phyloP scores from a whole-genome alignment of 2,797 vertebrate genomes.

The Danio jaintianensis region DNA sequence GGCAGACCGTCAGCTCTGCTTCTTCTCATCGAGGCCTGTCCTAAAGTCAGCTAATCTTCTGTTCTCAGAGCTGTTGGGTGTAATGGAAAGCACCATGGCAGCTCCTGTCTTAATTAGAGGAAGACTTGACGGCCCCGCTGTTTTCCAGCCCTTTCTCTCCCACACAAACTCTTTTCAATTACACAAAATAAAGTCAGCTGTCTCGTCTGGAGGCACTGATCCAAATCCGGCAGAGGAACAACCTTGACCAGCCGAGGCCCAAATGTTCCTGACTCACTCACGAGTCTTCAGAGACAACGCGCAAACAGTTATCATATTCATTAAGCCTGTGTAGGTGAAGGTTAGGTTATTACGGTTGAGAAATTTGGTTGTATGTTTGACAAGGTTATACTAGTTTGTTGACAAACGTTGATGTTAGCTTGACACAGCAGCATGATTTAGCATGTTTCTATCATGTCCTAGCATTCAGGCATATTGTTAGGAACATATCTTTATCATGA shows the following conservation, averaged over 20 bases:
- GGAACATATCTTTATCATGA: too few relatives aligned
- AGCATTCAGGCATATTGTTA: too few relatives aligned
- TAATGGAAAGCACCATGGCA: conserved; percentile 47
- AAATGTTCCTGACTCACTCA: conserved; percentile 34
- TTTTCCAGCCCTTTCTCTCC: conserved; percentile 46
- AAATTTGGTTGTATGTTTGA: conserved; percentile 21
- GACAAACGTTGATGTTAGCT: too few relatives aligned
- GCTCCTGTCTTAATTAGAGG: conserved; percentile 61
- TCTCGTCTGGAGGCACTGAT: conserved; percentile 45
- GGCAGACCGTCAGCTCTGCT: neutral
- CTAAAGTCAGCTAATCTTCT: conserved; percentile 44
- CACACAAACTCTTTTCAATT: conserved; percentile 57
- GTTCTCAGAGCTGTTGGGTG: conserved; percentile 27
- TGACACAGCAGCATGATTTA: too few relatives aligned
- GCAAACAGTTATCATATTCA: conserved; percentile 35
- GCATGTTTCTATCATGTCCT: too few relatives aligned
- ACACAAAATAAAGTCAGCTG: conserved; percentile 44
- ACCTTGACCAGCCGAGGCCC: conserved; percentile 50
- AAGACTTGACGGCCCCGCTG: conserved; percentile 54
- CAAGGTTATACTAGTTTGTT: neutral
- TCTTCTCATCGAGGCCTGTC: conserved; percentile 1
- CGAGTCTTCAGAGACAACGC: conserved; percentile 38
- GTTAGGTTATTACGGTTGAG: conserved; percentile 11
- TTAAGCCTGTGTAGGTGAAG: conserved; percentile 29
- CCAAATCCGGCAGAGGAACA: conserved; percentile 45